phyloP scores from a whole-genome alignment of 2,113 vertebrate species.

The Nycticebus coucang region DNA sequence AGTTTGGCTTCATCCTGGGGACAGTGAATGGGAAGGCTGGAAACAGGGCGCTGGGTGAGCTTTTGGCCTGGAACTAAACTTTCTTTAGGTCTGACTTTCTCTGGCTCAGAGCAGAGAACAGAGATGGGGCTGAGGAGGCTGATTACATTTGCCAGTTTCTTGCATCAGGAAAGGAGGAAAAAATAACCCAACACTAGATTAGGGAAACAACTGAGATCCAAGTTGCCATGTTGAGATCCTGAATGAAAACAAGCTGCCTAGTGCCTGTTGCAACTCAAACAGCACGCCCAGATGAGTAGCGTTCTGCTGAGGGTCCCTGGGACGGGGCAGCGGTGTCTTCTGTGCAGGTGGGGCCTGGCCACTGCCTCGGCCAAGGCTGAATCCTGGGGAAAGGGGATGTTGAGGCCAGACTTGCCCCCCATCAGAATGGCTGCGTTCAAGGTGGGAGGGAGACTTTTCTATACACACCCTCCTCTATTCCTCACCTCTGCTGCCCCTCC shows the following conservation, averaged over 20 bases:
- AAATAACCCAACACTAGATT: constrained; percentile 46
- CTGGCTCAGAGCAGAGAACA: background rate
- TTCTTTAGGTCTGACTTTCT: constrained; percentile 13
- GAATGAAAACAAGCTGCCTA: constrained; percentile 71
- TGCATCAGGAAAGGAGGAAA: constrained; percentile 22
- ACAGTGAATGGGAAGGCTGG: background rate
- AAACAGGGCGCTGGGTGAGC: background rate
- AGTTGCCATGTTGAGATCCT: background rate
- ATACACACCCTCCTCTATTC: background rate
- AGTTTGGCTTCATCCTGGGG: background rate
- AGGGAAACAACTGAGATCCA: constrained; percentile 25
- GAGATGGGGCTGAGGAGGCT: background rate
- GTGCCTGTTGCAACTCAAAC: background rate
- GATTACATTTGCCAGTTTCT: constrained; percentile 55
- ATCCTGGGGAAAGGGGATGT: background rate
- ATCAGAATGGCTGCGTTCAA: background rate
- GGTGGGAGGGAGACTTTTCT: background rate
- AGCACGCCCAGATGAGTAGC: constrained; percentile 42
- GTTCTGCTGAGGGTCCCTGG: constrained; percentile 65
- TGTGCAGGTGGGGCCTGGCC: background rate
- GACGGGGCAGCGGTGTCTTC: constrained; percentile 55
- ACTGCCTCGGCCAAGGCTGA: constrained; percentile 31
- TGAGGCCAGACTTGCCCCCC: background rate
- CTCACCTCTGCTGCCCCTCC: background rate
- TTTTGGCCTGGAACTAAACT: background rate